phyloP scores from a whole-genome alignment of 2,888 invertebrate genomes.

The Agrypnus murinus region DNA sequence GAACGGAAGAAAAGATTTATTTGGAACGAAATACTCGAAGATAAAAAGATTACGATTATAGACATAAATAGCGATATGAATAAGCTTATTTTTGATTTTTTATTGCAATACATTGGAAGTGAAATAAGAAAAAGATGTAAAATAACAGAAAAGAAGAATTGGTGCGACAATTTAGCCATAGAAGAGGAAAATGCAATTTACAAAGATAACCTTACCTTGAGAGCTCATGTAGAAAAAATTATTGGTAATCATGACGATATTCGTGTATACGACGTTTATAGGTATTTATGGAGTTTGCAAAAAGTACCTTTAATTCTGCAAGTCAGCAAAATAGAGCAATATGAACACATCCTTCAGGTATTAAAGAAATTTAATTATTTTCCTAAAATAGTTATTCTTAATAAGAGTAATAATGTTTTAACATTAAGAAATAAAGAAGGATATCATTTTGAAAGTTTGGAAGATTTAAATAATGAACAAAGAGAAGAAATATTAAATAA shows the following conservation, averaged over 20 bases:
- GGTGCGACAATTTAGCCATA: background rate
- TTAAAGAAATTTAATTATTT: slow-evolving; percentile 1
- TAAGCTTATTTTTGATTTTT: background rate
- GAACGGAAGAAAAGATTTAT: background rate
- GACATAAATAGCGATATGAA: background rate
- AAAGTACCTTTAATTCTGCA: slow-evolving; percentile 11
- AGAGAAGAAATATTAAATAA: background rate
- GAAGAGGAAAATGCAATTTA: background rate
- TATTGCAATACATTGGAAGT: background rate
- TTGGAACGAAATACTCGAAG: background rate
- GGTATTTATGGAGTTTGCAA: background rate
- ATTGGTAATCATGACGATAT: background rate
- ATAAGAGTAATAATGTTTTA: background rate
- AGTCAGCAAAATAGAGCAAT: background rate
- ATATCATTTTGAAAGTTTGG: background rate
- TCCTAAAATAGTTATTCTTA: slow-evolving; percentile 7
- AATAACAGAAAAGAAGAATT: background rate
- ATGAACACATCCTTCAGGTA: slow-evolving; percentile 2
- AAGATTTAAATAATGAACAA: slow-evolving; percentile 5
- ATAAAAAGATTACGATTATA: slow-evolving; percentile 1
- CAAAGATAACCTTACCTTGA: background rate
- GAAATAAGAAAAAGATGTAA: background rate
- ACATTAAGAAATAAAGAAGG: background rate
- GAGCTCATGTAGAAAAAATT: background rate
- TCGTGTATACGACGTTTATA: no score